Evolutionary conservation across 2,888 invertebrate genomes (phyloP), one percentile per base, ranked within the genome.

Genomic region (Lasioglossum marginatum): DNA sequence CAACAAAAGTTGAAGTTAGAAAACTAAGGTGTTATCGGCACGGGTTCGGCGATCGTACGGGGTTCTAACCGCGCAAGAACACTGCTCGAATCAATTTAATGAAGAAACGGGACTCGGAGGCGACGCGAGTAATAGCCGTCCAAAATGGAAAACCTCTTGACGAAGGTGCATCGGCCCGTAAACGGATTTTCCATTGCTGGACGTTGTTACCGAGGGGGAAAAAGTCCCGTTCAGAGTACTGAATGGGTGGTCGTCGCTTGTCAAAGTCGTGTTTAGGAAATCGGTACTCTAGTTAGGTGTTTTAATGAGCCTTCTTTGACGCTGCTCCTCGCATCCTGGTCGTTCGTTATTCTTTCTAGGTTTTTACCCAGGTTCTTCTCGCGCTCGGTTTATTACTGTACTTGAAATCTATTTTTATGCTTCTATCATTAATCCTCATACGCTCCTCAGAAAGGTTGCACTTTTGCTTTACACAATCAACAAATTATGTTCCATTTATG

Each of bases 181-280:
- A 86, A 80, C 40, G 86, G 72, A 83, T 77, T 83, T 81, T 75
- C 87, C 87, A 82, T 86, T 76, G 82, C 80, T 78, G 83, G 87
- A 83, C 77, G 80, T 73, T 66, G 79, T 57, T 71, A 78, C 80
- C 68, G 48, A 48, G 23, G 12, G 66, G 71, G 80, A 80, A 87
- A 86, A 78, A 80, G 87, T 87, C 75, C 83, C 86, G 80, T 86
- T 87, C 40, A 78, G 87, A 83, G 74, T 87, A 80, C 86, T 40
- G 27, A 63, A 80, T 78, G 83, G 82, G 86, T 87, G 86, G 87
- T 86, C 82, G 82, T 82, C 80, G 40, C 76, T 78, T 87, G 75
- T 87, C 86, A 86, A 83, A 80, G 86, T 83, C 83, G 60, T 60
- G 83, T 83, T 86, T 86, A 76, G 78, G 75, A 83, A 80, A 66